A percentile compares a stretch with the other conserved stretches of the same genome.
Evolutionary conservation across 2,888 invertebrate genomes (phyloP).

Genomic region (Cheilosia urbana): DNA sequence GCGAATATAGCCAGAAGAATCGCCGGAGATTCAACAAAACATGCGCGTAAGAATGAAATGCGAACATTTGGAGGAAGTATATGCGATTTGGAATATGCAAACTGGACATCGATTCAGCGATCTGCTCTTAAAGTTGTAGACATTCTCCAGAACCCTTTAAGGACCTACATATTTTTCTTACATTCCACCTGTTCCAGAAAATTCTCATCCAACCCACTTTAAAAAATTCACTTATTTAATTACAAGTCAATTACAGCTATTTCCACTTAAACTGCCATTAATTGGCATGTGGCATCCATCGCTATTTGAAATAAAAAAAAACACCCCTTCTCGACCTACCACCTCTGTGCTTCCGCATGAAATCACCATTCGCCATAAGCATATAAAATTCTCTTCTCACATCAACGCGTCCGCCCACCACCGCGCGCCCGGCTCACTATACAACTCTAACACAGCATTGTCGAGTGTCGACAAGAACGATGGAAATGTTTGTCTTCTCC

Average conservation of each 20-base stretch:
- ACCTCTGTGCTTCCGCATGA: not conserved
- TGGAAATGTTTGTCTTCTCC: slow-evolving; percentile 21
- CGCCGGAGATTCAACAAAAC: no score
- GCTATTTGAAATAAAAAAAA: not conserved
- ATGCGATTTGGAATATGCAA: no score
- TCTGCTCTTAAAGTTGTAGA: no score
- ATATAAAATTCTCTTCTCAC: not conserved
- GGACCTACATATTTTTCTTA: no score
- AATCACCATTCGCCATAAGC: not conserved
- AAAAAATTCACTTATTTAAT: not conserved
- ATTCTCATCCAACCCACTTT: no score
- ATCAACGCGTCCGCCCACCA: not conserved
- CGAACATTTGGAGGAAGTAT: no score
- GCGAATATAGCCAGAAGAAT: no score
- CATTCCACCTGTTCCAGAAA: no score
- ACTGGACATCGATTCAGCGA: no score
- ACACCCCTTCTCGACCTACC: not conserved
- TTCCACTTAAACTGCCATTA: not conserved
- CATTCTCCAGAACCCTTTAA: no score
- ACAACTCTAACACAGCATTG: not conserved
- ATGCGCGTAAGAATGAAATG: no score
- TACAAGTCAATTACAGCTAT: not conserved
- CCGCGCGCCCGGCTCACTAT: not conserved
- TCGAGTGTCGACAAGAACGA: not conserved
- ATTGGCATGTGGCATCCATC: not conserved